Evolutionary conservation across 2,113 vertebrate genomes (phyloP).

Genomic region (Ia io): DNA sequence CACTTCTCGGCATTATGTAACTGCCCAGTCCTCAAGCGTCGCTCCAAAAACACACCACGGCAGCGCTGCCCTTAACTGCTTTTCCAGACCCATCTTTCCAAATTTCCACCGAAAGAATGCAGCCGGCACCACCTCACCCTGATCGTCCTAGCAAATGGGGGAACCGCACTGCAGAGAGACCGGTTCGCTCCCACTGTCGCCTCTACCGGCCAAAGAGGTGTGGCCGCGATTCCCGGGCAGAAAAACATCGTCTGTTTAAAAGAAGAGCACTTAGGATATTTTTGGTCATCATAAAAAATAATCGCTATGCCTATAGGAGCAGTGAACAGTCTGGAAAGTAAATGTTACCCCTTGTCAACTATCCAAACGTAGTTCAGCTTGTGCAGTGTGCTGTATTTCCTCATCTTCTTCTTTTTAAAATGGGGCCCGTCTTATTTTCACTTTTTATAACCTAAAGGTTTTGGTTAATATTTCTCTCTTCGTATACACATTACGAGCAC

Average conservation of each 20-base stretch:
- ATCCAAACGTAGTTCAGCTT: neutral
- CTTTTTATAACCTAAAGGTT: neutral
- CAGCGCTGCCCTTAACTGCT: slow-evolving; percentile 25
- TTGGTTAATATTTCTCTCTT: neutral
- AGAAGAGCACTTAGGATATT: neutral
- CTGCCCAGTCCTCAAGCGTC: neutral
- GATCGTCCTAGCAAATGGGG: neutral
- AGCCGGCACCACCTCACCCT: neutral
- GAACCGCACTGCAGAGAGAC: neutral
- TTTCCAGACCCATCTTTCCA: slow-evolving; percentile 52
- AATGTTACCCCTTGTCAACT: neutral
- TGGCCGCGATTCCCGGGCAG: too few species aligned
- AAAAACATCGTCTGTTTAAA: neutral
- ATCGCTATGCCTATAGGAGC: neutral
- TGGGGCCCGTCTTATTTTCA: neutral
- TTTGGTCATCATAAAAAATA: neutral
- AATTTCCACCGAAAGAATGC: slow-evolving; percentile 10
- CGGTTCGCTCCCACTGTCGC: neutral
- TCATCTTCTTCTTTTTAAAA: neutral
- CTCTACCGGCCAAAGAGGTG: neutral
- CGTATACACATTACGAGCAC: neutral
- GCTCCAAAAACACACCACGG: neutral
- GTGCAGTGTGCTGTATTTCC: neutral
- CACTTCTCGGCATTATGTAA: neutral
- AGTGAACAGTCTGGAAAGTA: neutral